A percentile compares a stretch with the other conserved stretches of the same genome.
Evolutionary conservation across 1,140 invertebrate species (phyloP).

Genomic region (Acyrthosiphon pisum): DNA sequence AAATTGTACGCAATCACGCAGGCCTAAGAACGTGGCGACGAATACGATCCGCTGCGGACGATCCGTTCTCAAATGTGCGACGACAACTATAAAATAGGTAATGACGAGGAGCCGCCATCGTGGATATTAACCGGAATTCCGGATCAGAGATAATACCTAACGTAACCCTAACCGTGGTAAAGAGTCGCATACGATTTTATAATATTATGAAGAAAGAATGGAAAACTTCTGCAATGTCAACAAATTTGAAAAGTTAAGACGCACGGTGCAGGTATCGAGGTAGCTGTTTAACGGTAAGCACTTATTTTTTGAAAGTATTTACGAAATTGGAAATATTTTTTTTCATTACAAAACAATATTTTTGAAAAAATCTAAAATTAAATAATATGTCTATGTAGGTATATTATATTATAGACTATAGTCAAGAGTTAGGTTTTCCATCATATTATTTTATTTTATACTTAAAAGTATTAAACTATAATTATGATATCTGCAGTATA

Average conservation of each 20-base stretch:
- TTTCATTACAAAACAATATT: neutral
- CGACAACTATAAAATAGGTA: neutral
- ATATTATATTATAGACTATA: too few species aligned
- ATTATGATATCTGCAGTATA: neutral
- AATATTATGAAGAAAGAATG: neutral
- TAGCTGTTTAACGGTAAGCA: neutral
- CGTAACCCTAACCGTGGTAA: neutral
- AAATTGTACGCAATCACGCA: neutral
- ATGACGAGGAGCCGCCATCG: too few species aligned
- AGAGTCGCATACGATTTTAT: neutral
- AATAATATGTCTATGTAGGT: too few species aligned
- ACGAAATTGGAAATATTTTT: neutral
- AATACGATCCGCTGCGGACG: neutral
- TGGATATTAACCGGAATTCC: neutral
- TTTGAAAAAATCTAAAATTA: neutral
- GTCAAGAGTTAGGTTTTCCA: too few species aligned
- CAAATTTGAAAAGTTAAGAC: neutral
- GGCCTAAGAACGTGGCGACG: neutral
- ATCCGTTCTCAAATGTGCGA: neutral
- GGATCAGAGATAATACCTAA: neutral
- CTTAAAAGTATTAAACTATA: neutral
- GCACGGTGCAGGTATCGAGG: neutral
- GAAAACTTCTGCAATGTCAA: neutral
- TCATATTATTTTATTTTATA: too few species aligned
- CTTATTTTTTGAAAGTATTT: neutral